Conservation (phyloP, 2,888 invertebrate species). For the Cistogaster globosa region DNA sequence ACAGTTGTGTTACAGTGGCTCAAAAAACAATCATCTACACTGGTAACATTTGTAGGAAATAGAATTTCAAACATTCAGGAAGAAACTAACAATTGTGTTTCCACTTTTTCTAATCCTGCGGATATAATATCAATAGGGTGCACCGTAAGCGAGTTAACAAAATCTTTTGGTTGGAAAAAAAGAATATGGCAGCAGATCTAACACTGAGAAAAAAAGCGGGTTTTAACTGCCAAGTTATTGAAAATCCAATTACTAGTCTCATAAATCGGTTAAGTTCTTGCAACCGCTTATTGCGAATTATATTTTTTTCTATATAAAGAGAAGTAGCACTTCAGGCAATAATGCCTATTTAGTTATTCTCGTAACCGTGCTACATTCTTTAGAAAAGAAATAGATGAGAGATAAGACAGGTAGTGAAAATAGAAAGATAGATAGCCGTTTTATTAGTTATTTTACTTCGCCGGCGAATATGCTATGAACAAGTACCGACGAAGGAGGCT, state of each 20-base stretch:
- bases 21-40: constrained; percentile 36
- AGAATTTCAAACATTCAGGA: constrained; percentile 49
- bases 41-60: constrained; percentile 56
- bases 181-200: neutral
- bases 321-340: too few relatives aligned
- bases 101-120: constrained; percentile 50
- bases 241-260: neutral
- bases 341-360: too few relatives aligned
- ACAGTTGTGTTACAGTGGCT: constrained; percentile 48
- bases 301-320: too few relatives aligned
- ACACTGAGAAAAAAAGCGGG: neutral
- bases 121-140: too few relatives aligned
- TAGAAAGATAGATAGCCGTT: too few relatives aligned
- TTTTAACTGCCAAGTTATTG: neutral
- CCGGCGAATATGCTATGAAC: too few relatives aligned
- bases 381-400: too few relatives aligned
- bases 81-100: constrained; percentile 43
- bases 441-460: too few relatives aligned
- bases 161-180: constrained; percentile 31
- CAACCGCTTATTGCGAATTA: neutral
- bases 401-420: too few relatives aligned
- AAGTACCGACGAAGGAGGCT: too few relatives aligned
- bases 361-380: too few relatives aligned
- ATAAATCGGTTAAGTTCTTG: neutral
- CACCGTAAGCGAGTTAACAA: constrained; percentile 30